Evolutionary conservation across 2,888 invertebrate genomes (phyloP).

Genomic region (Drosophila suboccidentalis): DNA sequence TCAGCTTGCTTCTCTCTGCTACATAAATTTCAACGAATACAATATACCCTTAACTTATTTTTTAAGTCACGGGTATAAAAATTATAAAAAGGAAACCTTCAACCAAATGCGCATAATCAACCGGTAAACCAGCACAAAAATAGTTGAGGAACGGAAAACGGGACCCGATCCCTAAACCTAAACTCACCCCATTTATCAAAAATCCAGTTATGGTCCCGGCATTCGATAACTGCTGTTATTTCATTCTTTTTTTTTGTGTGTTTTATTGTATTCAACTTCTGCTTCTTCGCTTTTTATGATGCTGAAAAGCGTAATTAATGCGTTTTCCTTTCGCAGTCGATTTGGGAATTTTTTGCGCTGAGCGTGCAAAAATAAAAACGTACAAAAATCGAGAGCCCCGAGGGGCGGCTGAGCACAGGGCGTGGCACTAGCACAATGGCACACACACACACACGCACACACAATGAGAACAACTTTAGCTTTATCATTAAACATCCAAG

Average conservation of each 20-base stretch:
- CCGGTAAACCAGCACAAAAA: constrained; percentile 63
- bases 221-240: constrained; percentile 45
- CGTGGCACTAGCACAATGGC: constrained; percentile 40
- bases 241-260: constrained; percentile 31
- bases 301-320: constrained; percentile 80
- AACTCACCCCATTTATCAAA: constrained; percentile 54
- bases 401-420: constrained; percentile 41
- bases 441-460: constrained; percentile 15
- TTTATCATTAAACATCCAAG: constrained; percentile 77
- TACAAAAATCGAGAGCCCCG: constrained; percentile 31
- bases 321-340: constrained; percentile 62
- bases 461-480: constrained; percentile 52
- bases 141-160: constrained; percentile 31
- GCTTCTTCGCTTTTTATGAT: constrained; percentile 35
- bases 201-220: constrained; percentile 42
- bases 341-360: constrained; percentile 59
- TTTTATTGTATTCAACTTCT: constrained; percentile 11
- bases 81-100: neutral
- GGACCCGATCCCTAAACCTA: constrained; percentile 27
- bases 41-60: too few species aligned
- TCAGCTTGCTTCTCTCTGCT: too few species aligned
- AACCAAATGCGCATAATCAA: constrained; percentile 47
- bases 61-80: neutral
- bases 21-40: too few species aligned
- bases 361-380: constrained; percentile 70